phyloP scores from a whole-genome alignment of 2,888 invertebrate genomes.

The Apodemia zela region DNA sequence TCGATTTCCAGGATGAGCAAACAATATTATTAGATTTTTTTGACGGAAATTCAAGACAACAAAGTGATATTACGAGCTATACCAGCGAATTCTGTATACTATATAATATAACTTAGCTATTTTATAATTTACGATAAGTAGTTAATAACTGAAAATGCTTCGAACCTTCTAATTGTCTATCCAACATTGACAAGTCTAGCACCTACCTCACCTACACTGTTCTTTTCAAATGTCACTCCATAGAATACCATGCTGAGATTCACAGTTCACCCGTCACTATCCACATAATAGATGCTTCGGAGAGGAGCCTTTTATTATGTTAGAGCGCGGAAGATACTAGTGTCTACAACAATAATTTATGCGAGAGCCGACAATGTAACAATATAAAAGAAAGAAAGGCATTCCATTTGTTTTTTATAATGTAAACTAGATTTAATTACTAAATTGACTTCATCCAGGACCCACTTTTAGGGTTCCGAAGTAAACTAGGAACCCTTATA shows the following conservation, averaged over 20 bases:
- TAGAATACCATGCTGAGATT: not conserved
- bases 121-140: too few relatives aligned
- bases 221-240: slow-evolving; percentile 16
- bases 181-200: not conserved
- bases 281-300: not conserved
- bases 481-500: too few relatives aligned
- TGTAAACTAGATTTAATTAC: not conserved
- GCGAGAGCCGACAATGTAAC: not conserved
- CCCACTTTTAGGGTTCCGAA: too few relatives aligned
- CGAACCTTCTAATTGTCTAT: not conserved
- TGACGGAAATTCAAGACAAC: too few relatives aligned
- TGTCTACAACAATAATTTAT: slow-evolving; percentile 2
- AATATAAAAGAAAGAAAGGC: not conserved
- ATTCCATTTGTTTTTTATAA: not conserved
- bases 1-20: too few relatives aligned
- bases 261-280: not conserved
- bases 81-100: too few relatives aligned
- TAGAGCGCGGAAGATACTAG: not conserved
- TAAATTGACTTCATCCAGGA: too few relatives aligned
- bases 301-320: slow-evolving; percentile 1
- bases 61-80: too few relatives aligned
- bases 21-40: too few relatives aligned
- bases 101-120: too few relatives aligned
- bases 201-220: slow-evolving; percentile 42
- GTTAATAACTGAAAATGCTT: not conserved